Evolutionary conservation across 2,113 vertebrate species (phyloP).

Genomic region (Phocoena sinus): DNA sequence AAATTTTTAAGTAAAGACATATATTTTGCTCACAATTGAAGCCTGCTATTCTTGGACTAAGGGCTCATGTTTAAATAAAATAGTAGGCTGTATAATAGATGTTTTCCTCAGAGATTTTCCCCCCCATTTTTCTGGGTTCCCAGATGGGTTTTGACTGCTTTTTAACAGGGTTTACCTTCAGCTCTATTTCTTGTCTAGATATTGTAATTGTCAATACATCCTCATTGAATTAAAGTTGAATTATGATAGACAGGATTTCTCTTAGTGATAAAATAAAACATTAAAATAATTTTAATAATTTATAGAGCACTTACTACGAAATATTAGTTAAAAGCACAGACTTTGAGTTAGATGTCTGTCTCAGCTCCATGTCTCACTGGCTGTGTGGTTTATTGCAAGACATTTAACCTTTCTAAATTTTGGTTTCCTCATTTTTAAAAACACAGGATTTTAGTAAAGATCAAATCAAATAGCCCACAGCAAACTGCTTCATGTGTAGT

Average conservation of each 20-base stretch:
- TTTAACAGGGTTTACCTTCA: not conserved
- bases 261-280: not conserved
- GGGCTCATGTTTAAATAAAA: not conserved
- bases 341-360: not conserved
- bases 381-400: not conserved
- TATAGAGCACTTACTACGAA: not conserved
- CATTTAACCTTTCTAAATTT: not conserved
- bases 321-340: not conserved
- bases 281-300: not conserved
- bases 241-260: not conserved
- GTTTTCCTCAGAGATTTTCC: not conserved
- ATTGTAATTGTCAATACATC: not conserved
- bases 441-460: not conserved
- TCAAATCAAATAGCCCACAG: not conserved
- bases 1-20: not conserved
- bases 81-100: no score
- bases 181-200: not conserved
- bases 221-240: not conserved
- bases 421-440: not conserved
- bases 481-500: not conserved
- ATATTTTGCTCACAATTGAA: not conserved
- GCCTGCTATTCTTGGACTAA: not conserved
- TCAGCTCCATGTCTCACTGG: not conserved
- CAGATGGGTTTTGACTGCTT: not conserved
- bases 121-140: not conserved